A percentile compares a stretch with the other conserved stretches of the same genome.
Conservation (phyloP, 2,888 invertebrate genomes). For the Cosmorhoe ocellata region DNA sequence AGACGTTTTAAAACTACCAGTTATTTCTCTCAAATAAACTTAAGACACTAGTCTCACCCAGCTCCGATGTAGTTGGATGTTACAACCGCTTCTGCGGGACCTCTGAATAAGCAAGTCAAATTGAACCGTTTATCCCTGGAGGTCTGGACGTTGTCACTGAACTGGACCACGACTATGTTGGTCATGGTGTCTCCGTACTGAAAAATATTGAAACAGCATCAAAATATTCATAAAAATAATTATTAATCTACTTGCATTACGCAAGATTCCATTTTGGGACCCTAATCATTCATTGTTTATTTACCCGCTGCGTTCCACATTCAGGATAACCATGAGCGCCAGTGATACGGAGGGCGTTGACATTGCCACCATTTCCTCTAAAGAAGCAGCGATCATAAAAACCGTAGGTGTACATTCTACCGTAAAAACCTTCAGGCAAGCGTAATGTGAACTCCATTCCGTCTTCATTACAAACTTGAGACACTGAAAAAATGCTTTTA, state of each 20-base stretch:
- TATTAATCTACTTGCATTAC: neutral
- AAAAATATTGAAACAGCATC: too few relatives aligned
- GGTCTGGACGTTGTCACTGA: conserved; percentile 96
- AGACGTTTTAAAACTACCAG: conserved; percentile 7
- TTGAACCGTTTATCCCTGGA: conserved; percentile 95
- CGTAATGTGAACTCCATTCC: conserved; percentile 96
- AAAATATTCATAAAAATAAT: neutral
- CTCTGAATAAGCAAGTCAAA: conserved; percentile 94
- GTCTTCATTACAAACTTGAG: conserved; percentile 95
- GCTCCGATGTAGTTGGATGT: conserved; percentile 96
- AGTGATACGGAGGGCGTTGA: conserved; percentile 91
- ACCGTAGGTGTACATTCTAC: conserved; percentile 95
- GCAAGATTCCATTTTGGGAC: neutral
- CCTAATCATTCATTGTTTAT: neutral
- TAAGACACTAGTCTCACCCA: conserved; percentile 84
- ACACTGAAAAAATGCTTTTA: conserved; percentile 81
- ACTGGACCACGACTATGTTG: conserved; percentile 96
- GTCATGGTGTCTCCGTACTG: conserved; percentile 96
- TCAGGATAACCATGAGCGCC: conserved; percentile 96
- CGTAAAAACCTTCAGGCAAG: conserved; percentile 94
- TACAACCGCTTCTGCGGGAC: conserved; percentile 96
- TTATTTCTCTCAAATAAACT: conserved; percentile 9
- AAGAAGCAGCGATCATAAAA: conserved; percentile 96
- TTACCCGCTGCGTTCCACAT: conserved; percentile 93
- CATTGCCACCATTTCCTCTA: conserved; percentile 93